A percentile compares a stretch with the other conserved stretches of the same genome.
These are phyloP conservation scores for Ptilonorhynchus violaceus DNA, from an alignment of 2,113 vertebrate genomes.

Conservation along the genomic window DNA sequence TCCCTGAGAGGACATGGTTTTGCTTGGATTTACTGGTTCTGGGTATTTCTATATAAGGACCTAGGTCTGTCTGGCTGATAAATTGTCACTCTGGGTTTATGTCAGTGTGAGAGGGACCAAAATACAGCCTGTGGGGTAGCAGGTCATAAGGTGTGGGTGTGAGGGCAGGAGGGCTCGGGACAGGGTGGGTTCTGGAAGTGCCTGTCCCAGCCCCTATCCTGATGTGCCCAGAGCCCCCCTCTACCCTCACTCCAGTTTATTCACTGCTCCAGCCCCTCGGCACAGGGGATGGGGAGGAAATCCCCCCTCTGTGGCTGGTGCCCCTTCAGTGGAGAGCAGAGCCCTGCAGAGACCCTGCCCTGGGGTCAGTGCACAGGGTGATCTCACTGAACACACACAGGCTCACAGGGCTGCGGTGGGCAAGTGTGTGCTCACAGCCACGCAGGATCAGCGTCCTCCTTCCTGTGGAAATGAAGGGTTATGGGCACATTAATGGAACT, in stretches of 20 bases:
- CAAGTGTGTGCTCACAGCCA: not conserved
- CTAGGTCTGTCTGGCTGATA: not conserved
- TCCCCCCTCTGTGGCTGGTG: not conserved
- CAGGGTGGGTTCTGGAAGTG: not conserved
- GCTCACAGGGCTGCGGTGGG: not conserved
- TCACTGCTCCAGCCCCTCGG: not conserved
- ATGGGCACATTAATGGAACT: not conserved
- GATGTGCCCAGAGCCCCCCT: not conserved
- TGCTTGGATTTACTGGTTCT: not conserved
- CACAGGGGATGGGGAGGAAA: not conserved
- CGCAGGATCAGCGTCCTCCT: accelerated
- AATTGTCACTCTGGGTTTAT: not conserved
- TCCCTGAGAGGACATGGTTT: not conserved
- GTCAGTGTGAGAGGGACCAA: not conserved
- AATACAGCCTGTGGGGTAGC: not conserved
- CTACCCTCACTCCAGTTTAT: not conserved
- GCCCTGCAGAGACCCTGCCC: not conserved
- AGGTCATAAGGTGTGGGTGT: accelerated
- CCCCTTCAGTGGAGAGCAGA: not conserved
- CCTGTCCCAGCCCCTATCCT: not conserved
- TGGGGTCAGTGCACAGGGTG: not conserved
- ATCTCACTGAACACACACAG: not conserved
- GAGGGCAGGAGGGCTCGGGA: not conserved
- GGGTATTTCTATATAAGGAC: not conserved
- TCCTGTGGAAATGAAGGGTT: not conserved